phyloP scores from a whole-genome alignment of 2,113 vertebrate species.

The Drymodes brunneopygia region DNA sequence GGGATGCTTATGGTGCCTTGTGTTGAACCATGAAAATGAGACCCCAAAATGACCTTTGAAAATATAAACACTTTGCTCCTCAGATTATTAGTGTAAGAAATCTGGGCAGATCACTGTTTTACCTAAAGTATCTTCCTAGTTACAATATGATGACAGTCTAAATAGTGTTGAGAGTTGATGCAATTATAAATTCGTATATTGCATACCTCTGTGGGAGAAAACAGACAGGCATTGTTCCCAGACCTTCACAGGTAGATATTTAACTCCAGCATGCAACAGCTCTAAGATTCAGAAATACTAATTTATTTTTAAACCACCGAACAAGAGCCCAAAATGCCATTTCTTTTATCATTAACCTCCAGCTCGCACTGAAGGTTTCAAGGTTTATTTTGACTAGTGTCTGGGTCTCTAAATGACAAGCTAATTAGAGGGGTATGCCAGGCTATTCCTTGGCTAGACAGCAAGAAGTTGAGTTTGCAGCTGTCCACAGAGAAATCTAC shows the following conservation, averaged over 20 bases:
- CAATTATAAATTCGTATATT: not conserved
- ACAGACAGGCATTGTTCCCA: not conserved
- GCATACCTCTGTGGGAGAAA: not conserved
- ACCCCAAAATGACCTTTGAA: not conserved
- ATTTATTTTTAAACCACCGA: conserved; percentile 36
- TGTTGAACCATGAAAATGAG: not conserved
- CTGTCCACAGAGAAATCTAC: conserved; percentile 51
- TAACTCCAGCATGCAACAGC: not conserved
- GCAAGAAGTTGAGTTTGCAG: conserved; percentile 36
- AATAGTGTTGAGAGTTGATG: not conserved
- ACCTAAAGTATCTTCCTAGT: not conserved
- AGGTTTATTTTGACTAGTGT: conserved; percentile 74
- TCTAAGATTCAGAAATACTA: not conserved
- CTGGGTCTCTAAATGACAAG: conserved; percentile 65
- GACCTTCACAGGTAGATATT: not conserved
- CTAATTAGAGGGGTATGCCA: conserved; percentile 67
- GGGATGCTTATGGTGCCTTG: not conserved
- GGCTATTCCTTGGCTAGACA: conserved; percentile 38
- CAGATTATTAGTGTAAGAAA: not conserved
- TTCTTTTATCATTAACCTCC: conserved; percentile 52
- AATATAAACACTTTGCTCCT: not conserved
- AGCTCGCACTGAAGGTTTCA: conserved; percentile 41
- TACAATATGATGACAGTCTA: not conserved
- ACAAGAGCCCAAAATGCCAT: conserved; percentile 20
- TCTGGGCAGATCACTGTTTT: not conserved